Base-by-base conservation (phyloP, 1,140 invertebrate genomes). In the Spodoptera frugiperda region DNA sequence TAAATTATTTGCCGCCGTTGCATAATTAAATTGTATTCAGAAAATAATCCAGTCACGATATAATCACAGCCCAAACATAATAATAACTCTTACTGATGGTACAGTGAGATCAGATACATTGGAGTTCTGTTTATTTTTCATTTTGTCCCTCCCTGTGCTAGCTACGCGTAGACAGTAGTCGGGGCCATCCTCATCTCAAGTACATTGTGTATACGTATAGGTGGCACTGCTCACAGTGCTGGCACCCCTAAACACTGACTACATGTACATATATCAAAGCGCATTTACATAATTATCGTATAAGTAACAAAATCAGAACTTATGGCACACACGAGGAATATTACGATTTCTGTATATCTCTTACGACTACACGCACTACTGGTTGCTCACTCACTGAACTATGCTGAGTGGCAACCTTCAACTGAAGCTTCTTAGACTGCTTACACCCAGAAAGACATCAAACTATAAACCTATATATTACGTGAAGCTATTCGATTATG, bases 21-120 rank as follows among this genome's bases (percentile, higher is more conserved):
- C 19, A 59, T 59, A n/a, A 19, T 17, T 17, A 33, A 49, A 59
- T 68, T 54, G 48, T 57, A 49, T 67, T 21, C 19, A 77, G 68
- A 68, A 81, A 73, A 76, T 59, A 80, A 75, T 72, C 67, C 71
- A 84, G 75, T 84, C 81, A 83, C 72, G 68, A 78, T 46, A 78
- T 82, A 80, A 90, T 90, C 88, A 90, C 88, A 90, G 88, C 87
- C 88, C 78, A 85, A 86, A 90, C 81, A 84, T 82, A 86, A 85
- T 78, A 82, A 80, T 77, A 82, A 83, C 79, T 63, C 80, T 78
- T 82, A 71, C 53, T 79, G 77, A 73, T 78, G 79, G 61, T 77
- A 78, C 78, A 78, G 61, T 86, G 85, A 89, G 84, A 89, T 87
- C 87, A 88, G 67, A 70, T 68, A 71, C 53, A 79, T 88, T 78